Evolutionary conservation across 2,888 invertebrate genomes (phyloP).

Genomic region (Antitype chi): DNA sequence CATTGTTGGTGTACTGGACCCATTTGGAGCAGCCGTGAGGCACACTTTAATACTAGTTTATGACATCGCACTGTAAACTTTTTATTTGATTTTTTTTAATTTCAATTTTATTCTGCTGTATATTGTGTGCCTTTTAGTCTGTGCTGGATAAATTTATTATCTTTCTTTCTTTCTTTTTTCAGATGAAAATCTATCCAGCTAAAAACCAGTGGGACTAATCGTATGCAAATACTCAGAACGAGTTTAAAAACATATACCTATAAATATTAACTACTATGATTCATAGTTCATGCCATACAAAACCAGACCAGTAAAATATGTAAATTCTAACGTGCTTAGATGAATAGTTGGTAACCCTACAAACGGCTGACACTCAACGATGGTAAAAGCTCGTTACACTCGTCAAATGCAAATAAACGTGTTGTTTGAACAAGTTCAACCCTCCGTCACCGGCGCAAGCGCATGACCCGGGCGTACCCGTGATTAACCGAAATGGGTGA

Average conservation of each 20-base stretch:
- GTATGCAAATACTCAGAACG: constrained; percentile 23
- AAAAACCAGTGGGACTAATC: constrained; percentile 28
- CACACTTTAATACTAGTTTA: too few species aligned
- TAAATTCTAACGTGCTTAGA: constrained; percentile 29
- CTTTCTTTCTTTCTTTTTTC: too few species aligned
- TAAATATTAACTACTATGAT: constrained; percentile 32
- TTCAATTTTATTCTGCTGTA: too few species aligned
- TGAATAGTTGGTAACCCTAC: constrained; percentile 69
- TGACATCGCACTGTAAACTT: too few species aligned
- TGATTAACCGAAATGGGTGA: constrained; percentile 56
- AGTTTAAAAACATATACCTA: neutral
- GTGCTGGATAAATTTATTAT: too few species aligned
- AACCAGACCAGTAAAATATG: constrained; percentile 30
- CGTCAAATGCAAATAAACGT: constrained; percentile 84
- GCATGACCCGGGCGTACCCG: constrained; percentile 49
- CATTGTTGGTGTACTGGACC: too few species aligned
- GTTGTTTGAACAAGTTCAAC: constrained; percentile 79
- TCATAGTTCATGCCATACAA: constrained; percentile 21
- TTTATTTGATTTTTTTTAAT: too few species aligned
- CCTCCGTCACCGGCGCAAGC: constrained; percentile 66
- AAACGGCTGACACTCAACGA: constrained; percentile 69
- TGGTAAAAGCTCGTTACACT: constrained; percentile 83
- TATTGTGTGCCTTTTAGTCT: too few species aligned
- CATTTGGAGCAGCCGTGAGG: too few species aligned
- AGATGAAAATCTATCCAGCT: neutral